Percentiles rank a stretch among this genome's conserved stretches.
Conservation (phyloP, 2,888 invertebrate species). For the Chaitophorus viminalis region DNA sequence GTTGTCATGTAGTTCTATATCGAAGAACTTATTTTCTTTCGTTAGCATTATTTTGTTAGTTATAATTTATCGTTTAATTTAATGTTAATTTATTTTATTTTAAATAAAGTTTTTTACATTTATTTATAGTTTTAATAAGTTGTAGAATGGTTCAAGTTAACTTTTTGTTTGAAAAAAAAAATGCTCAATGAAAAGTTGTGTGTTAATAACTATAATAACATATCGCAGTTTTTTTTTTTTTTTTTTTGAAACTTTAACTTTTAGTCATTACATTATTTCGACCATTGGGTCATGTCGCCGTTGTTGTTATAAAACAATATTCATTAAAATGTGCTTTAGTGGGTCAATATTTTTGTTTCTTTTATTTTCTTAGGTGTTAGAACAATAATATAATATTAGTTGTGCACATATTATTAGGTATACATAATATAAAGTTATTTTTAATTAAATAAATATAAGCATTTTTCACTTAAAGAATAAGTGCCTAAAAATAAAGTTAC, state of each 20-base stretch:
- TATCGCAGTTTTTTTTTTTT: neutral
- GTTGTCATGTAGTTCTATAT: neutral
- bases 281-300: neutral
- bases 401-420: too few relatives aligned
- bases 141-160: neutral
- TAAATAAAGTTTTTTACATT: neutral
- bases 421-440: neutral
- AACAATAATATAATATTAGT: too few relatives aligned
- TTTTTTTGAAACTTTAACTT: too few relatives aligned
- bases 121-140: constrained; percentile 14
- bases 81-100: constrained; percentile 9
- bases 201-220: neutral
- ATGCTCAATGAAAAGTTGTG: neutral
- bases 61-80: constrained; percentile 14
- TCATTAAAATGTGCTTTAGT: constrained; percentile 9
- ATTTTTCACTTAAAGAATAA: neutral
- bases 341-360: neutral
- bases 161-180: constrained; percentile 9
- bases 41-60: constrained; percentile 1
- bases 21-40: neutral
- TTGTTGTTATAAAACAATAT: neutral
- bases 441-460: neutral
- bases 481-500: neutral
- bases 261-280: too few relatives aligned
- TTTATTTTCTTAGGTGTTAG: neutral